A percentile compares a stretch with the other conserved stretches of the same genome.
Conservation (phyloP, 2,888 invertebrate genomes). For the Pilophorus perplexus region DNA sequence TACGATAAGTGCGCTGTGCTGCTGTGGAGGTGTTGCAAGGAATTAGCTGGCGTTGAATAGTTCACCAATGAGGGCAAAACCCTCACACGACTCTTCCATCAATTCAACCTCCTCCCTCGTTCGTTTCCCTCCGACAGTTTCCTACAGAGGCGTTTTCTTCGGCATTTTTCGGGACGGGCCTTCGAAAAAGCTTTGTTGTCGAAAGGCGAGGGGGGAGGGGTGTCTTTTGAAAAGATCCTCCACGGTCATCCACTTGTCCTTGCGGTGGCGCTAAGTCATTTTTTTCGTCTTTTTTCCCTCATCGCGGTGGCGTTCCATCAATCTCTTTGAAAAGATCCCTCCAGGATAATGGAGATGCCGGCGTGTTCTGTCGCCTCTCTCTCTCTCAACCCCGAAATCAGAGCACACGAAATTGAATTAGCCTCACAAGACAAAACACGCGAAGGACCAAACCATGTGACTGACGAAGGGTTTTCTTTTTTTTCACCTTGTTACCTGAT, state of each 20-base stretch:
- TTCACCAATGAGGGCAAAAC: too few relatives aligned
- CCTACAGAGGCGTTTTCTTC: conserved; percentile 1
- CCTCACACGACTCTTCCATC: conserved; percentile 6
- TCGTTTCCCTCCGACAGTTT: not conserved
- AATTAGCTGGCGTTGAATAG: too few relatives aligned
- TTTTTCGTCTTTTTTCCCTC: not conserved
- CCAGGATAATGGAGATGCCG: not conserved
- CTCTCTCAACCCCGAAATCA: not conserved
- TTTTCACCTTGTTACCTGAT: too few relatives aligned
- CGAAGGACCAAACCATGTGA: too few relatives aligned
- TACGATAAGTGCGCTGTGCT: too few relatives aligned
- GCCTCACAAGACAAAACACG: too few relatives aligned
- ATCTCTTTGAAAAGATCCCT: not conserved
- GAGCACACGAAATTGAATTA: too few relatives aligned
- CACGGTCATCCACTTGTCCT: conserved; percentile 22
- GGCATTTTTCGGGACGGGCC: not conserved
- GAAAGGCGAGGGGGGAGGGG: not conserved
- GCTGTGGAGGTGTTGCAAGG: too few relatives aligned
- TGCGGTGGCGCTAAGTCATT: conserved; percentile 20
- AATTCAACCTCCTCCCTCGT: conserved; percentile 3
- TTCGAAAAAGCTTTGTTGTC: conserved; percentile 6
- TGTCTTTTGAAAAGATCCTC: conserved; percentile 5
- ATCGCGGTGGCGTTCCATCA: conserved; percentile 4
- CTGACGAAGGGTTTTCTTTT: too few relatives aligned
- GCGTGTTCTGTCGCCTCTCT: not conserved